phyloP scores from a whole-genome alignment of 2,888 invertebrate species.

The Lasioglossum leucozonium region DNA sequence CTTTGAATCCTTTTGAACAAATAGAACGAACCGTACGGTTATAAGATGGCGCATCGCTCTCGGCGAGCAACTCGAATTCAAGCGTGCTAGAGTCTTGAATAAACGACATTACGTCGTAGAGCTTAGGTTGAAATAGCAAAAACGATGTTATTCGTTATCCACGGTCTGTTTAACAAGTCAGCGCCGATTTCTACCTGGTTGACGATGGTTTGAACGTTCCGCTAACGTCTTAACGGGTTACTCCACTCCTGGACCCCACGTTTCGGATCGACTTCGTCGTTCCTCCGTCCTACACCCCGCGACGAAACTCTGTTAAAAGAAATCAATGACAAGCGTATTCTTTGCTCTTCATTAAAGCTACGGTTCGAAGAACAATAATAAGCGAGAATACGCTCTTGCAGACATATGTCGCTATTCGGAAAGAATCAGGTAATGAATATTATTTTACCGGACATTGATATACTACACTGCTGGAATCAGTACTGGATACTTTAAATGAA shows the following conservation, averaged over 20 bases:
- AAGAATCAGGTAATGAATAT: too few relatives aligned
- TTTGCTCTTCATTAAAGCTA: too few relatives aligned
- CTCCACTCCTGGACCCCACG: background rate
- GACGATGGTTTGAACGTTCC: background rate
- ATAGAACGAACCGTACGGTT: slow-evolving; percentile 13
- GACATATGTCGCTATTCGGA: too few relatives aligned
- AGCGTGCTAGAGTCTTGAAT: background rate
- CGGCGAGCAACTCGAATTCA: background rate
- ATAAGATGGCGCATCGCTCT: slow-evolving; percentile 11
- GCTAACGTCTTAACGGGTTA: background rate
- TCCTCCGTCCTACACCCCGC: background rate
- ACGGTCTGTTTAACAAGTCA: background rate
- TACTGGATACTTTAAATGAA: too few relatives aligned
- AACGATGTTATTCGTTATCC: background rate
- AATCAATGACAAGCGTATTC: background rate
- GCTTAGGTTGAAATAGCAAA: background rate
- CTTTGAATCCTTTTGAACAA: background rate
- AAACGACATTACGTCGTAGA: background rate
- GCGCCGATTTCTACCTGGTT: background rate
- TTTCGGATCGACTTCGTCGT: background rate
- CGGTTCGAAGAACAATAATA: too few relatives aligned
- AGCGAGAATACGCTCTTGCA: too few relatives aligned
- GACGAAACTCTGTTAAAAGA: background rate
- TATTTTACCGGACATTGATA: background rate
- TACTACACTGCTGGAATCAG: too few relatives aligned